Conservation (phyloP, 2,888 invertebrate species). For the Prenolepis imparis region DNA sequence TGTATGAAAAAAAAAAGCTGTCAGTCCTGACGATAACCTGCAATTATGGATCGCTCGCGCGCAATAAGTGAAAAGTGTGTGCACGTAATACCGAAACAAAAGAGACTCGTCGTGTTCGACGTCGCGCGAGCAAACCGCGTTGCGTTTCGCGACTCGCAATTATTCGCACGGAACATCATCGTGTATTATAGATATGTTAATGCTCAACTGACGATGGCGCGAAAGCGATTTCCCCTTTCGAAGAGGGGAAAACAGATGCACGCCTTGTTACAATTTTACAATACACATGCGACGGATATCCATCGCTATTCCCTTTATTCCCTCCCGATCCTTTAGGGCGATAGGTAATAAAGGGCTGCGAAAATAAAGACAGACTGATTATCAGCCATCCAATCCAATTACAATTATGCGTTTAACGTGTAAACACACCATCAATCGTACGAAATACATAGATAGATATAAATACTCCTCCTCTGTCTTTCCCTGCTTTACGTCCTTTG, state of each 20-base stretch:
- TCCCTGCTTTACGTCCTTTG: neutral
- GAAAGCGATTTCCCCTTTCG: constrained; percentile 45
- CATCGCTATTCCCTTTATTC: constrained; percentile 17
- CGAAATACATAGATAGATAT: neutral
- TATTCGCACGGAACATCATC: constrained; percentile 64
- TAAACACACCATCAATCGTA: constrained; percentile 5
- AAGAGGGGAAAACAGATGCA: neutral
- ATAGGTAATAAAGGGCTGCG: neutral
- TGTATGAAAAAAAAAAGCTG: constrained; percentile 55
- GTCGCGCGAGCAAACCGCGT: constrained; percentile 39
- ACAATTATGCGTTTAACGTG: neutral
- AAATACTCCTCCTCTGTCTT: neutral
- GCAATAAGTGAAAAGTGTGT: constrained; percentile 60
- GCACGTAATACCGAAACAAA: constrained; percentile 64
- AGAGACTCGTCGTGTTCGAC: constrained; percentile 57
- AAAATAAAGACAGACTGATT: constrained; percentile 18
- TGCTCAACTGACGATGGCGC: constrained; percentile 47
- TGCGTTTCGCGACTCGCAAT: constrained; percentile 60
- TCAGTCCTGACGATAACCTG: constrained; percentile 58
- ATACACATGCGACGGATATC: constrained; percentile 33
- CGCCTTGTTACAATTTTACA: constrained; percentile 30
- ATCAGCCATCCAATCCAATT: neutral
- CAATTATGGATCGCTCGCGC: constrained; percentile 69
- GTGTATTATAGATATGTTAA: constrained; percentile 37
- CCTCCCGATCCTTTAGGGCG: neutral